A percentile compares a stretch with the other conserved stretches of the same genome.
phyloP scores from a whole-genome alignment of 2,797 vertebrate genomes.

The Eidolon dupreanum region DNA sequence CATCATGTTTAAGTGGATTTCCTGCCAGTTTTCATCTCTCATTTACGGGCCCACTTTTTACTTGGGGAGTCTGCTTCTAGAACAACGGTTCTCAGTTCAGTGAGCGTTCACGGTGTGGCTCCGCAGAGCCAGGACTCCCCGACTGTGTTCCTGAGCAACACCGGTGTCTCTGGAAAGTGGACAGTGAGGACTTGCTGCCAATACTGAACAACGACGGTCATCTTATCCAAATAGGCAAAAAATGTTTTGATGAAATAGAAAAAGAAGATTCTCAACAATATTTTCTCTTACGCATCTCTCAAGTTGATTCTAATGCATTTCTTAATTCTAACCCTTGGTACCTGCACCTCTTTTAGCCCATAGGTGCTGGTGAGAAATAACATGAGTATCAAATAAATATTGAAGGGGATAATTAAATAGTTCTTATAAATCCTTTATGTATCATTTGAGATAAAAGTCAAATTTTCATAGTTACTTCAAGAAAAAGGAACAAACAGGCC shows the following conservation, averaged over 20 bases:
- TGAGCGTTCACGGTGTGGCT: background rate
- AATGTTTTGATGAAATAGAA: background rate
- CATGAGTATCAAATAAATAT: conserved; percentile 21
- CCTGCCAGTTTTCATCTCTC: conserved; percentile 47
- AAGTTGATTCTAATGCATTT: background rate
- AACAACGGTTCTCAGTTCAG: background rate
- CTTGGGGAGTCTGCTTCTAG: background rate
- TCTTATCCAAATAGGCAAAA: conserved; percentile 20
- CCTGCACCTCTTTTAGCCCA: background rate
- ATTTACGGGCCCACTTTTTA: background rate
- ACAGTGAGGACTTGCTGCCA: background rate
- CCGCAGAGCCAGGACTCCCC: background rate
- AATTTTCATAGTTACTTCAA: conserved; percentile 7
- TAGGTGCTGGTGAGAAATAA: background rate
- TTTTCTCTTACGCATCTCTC: conserved; percentile 14
- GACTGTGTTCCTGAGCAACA: background rate
- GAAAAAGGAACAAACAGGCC: background rate
- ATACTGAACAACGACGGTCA: background rate
- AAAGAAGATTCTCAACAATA: background rate
- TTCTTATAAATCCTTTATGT: conserved; percentile 27
- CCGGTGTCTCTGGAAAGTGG: background rate
- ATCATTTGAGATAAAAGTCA: conserved; percentile 47
- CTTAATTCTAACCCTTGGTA: background rate
- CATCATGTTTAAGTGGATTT: conserved; percentile 6
- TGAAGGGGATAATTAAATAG: conserved; percentile 42